phyloP scores from a whole-genome alignment of 2,113 vertebrate species.

The Eurypyga helias region DNA sequence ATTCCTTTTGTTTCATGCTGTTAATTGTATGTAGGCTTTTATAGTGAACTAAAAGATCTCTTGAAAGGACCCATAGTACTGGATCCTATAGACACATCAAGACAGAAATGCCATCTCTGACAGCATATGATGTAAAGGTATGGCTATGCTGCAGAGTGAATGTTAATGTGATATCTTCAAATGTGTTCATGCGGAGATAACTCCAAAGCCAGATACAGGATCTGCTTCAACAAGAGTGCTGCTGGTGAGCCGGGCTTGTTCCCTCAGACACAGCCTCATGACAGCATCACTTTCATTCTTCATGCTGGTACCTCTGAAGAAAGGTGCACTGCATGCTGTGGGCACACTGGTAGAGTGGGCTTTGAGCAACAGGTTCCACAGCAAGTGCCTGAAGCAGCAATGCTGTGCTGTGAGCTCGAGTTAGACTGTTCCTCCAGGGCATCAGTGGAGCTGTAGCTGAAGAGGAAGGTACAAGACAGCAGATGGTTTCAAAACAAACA shows the following conservation, averaged over 20 bases:
- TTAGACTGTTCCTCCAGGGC: background rate
- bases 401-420: background rate
- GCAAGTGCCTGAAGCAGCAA: background rate
- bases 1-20: background rate
- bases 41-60: background rate
- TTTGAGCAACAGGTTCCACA: background rate
- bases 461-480: background rate
- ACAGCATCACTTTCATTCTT: background rate
- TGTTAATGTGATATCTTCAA: background rate
- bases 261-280: background rate
- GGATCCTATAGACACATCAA: background rate
- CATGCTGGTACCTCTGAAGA: background rate
- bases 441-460: background rate
- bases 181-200: background rate
- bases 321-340: background rate
- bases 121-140: background rate
- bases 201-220: background rate
- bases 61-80: background rate
- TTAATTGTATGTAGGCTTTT: background rate
- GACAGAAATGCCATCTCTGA: background rate
- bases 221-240: background rate
- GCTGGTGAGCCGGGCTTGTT: background rate
- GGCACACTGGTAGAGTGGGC: background rate
- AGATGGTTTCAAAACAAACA: slow-evolving; percentile 27
- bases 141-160: background rate